Base-by-base conservation (phyloP, 1,140 invertebrate species). In the Drosophila dunni region DNA sequence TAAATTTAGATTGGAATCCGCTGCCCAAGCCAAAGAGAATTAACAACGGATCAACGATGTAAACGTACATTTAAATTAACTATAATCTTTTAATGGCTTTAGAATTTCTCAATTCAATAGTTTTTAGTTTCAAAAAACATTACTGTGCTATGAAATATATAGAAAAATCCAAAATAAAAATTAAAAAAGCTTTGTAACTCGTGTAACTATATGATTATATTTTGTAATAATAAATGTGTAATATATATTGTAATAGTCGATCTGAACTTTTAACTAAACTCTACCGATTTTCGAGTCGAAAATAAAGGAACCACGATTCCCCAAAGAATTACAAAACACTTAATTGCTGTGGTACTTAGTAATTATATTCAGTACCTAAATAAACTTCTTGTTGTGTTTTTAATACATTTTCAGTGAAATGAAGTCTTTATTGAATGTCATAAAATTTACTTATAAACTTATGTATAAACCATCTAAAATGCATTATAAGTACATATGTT, bases 1-100 rank as follows among this genome's bases (percentile, higher is more conserved):
- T 85, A 11, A 92, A 91, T 75, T 75, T 92, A 20, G 91, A 92
- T 80, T 92, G 91, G 91, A 92, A 92, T 78, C 91, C 91, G 13
- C 53, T 92, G 8, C 91, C 91, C 17, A 92, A 92, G 33, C 91
- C 91, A 48, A 92, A 89, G 61, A 75, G 91, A 61, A 85, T 69
- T 38, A 90, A 81, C 54, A 75, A 57, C 42, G 65, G 45, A 46
- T 61, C 24, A 46, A 36, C 51, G n/a, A 74, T 20, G 48, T 62
- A 68, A 50, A 44, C 4, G 3, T 29, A 29, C 24, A 33, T 60
- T 53, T 29, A 50, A 40, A 63, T 63, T 38, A 63, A 61, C 7
- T 15, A 48, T 36, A 20, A 45, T 51, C n/a, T 56, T 45, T 15
- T 56, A 17, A 38, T 46, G 54, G 36, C 54, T 58, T 48, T 67